Base-by-base conservation (phyloP, 2,888 invertebrate genomes). In the Meiosimyza decipiens region DNA sequence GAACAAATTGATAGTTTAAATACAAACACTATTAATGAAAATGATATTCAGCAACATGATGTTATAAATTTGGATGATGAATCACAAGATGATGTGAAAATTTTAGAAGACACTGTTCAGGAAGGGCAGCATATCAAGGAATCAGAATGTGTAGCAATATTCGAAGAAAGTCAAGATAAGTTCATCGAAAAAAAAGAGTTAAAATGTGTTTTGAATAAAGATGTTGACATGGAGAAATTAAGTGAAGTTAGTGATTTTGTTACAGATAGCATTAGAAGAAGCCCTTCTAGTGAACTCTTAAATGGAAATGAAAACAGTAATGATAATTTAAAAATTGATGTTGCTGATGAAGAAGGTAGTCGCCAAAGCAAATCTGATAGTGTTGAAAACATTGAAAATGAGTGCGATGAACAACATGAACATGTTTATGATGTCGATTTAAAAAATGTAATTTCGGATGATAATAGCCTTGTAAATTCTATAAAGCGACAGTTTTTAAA, bases 1-100 rank as follows among this genome's bases (percentile, higher is more conserved):
- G 15, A 33, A 12, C n/a, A 16, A 15, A 13, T 22, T 18, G 6
- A 50, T 18, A 40, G 9, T 40, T 9, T 9, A 12, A 51, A 16
- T 49, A 55, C 11, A 49, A 51, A 11, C 28, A 16, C 3, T 68
- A 28, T 13, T 70, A 73, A 59, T 47, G 52, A 71, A 28, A 13
- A 60, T n/a, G 71, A 66, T 55, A 73, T 74, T 52, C 71, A 74
- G 62, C 60, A 72, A n/a, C 72, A 55, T 71, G 73, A 65, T 73
- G 73, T 69, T 55, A 77, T 75, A 63, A 74, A 75, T 59, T 52
- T 77, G 22, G 77, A 72, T 40, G 73, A 76, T 60, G 75, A 76
- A 51, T 13, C 52, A 73, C 33, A 59, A 33, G 55, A 70, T 73
- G 63, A 57, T 63, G 40, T 33, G 9, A 47, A 57, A 66, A 57